Conservation (phyloP, 2,113 vertebrate species). For the Menidia beryllina region DNA sequence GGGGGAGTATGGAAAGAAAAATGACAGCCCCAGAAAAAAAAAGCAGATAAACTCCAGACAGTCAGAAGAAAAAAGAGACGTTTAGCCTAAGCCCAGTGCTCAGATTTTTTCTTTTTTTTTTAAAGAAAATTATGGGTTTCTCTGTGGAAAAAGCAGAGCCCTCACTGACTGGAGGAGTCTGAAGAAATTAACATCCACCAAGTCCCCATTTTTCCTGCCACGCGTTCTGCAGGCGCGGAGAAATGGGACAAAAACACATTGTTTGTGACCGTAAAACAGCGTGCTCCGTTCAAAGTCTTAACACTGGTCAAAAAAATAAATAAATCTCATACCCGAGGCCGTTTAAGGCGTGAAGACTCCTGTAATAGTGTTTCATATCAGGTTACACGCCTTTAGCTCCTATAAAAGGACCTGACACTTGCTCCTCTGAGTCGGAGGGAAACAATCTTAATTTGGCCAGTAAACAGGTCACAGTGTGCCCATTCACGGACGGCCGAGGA, state of each 20-base stretch:
- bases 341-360: not conserved
- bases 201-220: conserved; percentile 21
- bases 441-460: conserved; percentile 40
- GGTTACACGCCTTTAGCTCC: not conserved
- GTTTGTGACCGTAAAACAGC: too few species aligned
- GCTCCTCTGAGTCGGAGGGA: not conserved
- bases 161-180: conserved; percentile 31
- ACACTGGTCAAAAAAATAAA: not conserved
- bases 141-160: conserved; percentile 20
- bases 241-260: not conserved
- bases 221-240: conserved; percentile 10
- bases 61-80: not conserved
- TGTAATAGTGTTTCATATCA: not conserved
- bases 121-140: conserved; percentile 12
- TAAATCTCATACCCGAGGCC: not conserved
- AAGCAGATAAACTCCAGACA: conserved; percentile 8
- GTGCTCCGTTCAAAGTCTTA: too few species aligned
- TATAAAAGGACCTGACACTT: not conserved
- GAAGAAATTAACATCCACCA: conserved; percentile 21
- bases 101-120: not conserved
- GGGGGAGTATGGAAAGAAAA: not conserved
- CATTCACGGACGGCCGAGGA: conserved; percentile 38
- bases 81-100: not conserved
- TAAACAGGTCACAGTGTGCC: conserved; percentile 41
- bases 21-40: conserved; percentile 10